Evolutionary conservation across 2,888 invertebrate genomes (phyloP).

Genomic region (Isoperla grammatica): DNA sequence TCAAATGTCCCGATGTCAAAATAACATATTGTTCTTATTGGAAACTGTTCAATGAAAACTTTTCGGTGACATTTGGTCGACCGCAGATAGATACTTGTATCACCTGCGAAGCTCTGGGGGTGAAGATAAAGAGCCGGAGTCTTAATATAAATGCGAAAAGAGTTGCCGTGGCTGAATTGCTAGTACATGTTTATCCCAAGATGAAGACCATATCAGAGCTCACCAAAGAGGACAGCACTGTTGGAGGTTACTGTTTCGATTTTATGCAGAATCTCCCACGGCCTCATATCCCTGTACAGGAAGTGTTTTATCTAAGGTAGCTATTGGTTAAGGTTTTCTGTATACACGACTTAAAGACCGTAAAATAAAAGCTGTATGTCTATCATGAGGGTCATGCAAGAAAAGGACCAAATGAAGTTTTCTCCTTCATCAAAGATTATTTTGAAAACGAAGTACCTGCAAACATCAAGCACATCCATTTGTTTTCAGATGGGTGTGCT

Average conservation of each 20-base stretch:
- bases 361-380: not conserved
- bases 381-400: slow-evolving; percentile 1
- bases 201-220: too few relatives aligned
- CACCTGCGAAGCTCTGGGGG: too few relatives aligned
- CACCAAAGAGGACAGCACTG: not conserved
- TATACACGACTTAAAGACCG: not conserved
- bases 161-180: not conserved
- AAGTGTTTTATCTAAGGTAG: not conserved
- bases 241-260: not conserved
- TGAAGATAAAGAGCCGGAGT: too few relatives aligned
- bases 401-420: slow-evolving; percentile 9
- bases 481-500: too few relatives aligned
- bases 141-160: not conserved
- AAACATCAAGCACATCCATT: too few relatives aligned
- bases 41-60: too few relatives aligned
- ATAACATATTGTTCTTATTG: too few relatives aligned
- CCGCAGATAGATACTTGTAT: too few relatives aligned
- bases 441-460: not conserved
- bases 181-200: not conserved
- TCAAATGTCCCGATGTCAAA: too few relatives aligned
- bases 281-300: slow-evolving; percentile 13
- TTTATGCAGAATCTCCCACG: slow-evolving; percentile 5
- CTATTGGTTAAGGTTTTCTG: not conserved
- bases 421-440: not conserved
- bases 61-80: too few relatives aligned